A percentile compares a stretch with the other conserved stretches of the same genome.
Evolutionary conservation across 2,888 invertebrate species (phyloP).

Genomic region (Tanaodytes sp.): DNA sequence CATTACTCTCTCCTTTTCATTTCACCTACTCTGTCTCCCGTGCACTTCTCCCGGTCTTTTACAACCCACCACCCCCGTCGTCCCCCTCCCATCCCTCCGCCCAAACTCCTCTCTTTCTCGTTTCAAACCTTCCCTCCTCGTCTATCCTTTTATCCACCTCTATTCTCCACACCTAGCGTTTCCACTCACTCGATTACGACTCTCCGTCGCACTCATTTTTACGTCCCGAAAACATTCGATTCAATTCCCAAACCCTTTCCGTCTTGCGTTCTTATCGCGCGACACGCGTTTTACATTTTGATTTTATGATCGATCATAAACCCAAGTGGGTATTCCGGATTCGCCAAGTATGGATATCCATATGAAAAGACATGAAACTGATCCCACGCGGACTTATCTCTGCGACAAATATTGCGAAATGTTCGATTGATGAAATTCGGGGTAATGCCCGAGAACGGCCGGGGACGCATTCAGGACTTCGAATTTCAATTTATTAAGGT

Average conservation of each 20-base stretch:
- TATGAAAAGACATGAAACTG: constrained; percentile 42
- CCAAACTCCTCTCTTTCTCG: constrained; percentile 3
- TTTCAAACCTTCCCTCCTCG: neutral
- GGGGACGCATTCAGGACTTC: constrained; percentile 11
- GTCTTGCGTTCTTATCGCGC: constrained; percentile 35
- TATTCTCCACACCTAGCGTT: no score
- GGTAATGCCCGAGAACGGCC: constrained; percentile 21
- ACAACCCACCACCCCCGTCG: neutral
- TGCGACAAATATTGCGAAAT: constrained; percentile 40
- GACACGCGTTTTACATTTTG: constrained; percentile 45
- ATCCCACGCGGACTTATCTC: constrained; percentile 33
- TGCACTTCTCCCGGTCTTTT: constrained; percentile 1
- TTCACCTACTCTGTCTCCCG: neutral
- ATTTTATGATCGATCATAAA: constrained; percentile 46
- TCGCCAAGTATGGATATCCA: constrained; percentile 28
- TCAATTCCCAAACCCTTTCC: constrained; percentile 35
- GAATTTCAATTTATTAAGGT: constrained; percentile 27
- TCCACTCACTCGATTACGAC: neutral
- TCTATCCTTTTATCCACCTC: no score
- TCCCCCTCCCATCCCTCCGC: constrained; percentile 3
- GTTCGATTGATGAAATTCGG: constrained; percentile 36
- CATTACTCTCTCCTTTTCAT: neutral
- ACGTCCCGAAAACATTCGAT: constrained; percentile 50
- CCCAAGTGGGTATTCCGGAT: constrained; percentile 42
- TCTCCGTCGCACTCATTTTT: constrained; percentile 26